phyloP scores from a whole-genome alignment of 2,888 invertebrate species.

The Agrotis clavis region DNA sequence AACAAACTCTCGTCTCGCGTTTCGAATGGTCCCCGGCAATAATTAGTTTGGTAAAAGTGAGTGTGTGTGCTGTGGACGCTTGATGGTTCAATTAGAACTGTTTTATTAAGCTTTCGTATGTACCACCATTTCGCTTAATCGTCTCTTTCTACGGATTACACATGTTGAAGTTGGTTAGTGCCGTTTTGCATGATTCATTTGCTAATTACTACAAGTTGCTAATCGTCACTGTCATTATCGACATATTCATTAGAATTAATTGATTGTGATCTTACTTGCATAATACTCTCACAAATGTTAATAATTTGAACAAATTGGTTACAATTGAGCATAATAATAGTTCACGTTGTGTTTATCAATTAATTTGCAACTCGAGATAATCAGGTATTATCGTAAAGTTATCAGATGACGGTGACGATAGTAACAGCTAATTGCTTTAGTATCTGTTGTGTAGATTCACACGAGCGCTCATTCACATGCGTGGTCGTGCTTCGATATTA shows the following conservation, averaged over 20 bases:
- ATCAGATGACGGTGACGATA: conserved; percentile 58
- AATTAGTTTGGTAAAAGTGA: conserved; percentile 90
- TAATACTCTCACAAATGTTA: conserved; percentile 25
- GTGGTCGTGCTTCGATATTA: conserved; percentile 26
- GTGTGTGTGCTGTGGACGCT: conserved; percentile 88
- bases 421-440: conserved; percentile 53
- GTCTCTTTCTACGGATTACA: conserved; percentile 74
- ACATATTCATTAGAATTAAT: conserved; percentile 29
- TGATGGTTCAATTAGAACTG: conserved; percentile 86
- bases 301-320: conserved; percentile 23
- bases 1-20: conserved; percentile 86
- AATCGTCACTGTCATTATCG: conserved; percentile 49
- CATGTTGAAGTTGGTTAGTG: conserved; percentile 89
- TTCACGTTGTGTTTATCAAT: conserved; percentile 55
- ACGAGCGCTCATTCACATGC: conserved; percentile 33
- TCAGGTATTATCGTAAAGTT: conserved; percentile 47
- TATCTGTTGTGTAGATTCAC: conserved; percentile 48
- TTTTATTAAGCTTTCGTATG: conserved; percentile 81
- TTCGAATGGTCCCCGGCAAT: conserved; percentile 85
- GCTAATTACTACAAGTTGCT: conserved; percentile 51
- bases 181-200: conserved; percentile 70
- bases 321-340: conserved; percentile 33
- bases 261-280: conserved; percentile 49
- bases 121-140: conserved; percentile 73
- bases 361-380: conserved; percentile 50